Percentiles rank a stretch among this genome's conserved stretches.
phyloP scores from a whole-genome alignment of 2,113 vertebrate genomes.

The Caloenas nicobarica region DNA sequence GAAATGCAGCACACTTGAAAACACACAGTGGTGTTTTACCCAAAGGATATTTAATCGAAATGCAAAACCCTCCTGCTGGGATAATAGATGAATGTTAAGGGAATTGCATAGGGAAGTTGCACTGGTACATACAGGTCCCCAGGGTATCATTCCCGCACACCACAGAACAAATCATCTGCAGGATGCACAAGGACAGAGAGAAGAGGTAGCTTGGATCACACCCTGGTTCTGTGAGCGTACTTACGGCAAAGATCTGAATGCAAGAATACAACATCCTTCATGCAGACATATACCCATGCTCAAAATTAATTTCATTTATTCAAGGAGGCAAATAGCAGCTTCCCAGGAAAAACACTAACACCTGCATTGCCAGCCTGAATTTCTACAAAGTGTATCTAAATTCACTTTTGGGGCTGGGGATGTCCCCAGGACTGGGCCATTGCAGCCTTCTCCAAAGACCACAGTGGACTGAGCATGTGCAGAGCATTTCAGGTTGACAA shows the following conservation, averaged over 20 bases:
- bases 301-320: neutral
- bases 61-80: neutral
- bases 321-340: neutral
- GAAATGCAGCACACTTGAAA: neutral
- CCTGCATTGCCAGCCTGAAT: neutral
- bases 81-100: neutral
- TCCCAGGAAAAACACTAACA: neutral
- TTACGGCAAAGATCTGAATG: accelerated
- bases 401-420: neutral
- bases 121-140: neutral
- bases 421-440: accelerated
- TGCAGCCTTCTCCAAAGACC: neutral
- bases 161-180: neutral
- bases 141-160: neutral
- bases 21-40: neutral
- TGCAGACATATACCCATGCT: neutral
- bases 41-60: neutral
- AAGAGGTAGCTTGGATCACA: neutral
- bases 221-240: neutral
- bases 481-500: neutral
- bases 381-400: neutral
- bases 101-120: neutral
- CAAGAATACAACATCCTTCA: neutral
- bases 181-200: neutral
- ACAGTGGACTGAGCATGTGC: neutral